Conservation (phyloP, 2,888 invertebrate species). For the Hipparchia semele region DNA sequence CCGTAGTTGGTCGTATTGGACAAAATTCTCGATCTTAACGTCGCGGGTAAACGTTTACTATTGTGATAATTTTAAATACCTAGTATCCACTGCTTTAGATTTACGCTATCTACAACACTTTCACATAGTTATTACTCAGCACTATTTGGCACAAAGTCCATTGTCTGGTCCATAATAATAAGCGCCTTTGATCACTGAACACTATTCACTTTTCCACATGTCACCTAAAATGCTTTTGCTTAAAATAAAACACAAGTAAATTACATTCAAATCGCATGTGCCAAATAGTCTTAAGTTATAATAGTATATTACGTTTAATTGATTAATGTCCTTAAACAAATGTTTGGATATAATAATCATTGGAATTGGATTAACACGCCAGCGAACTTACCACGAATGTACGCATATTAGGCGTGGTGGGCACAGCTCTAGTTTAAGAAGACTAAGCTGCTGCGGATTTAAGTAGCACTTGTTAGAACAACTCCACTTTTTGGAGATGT, state of each 20-base stretch:
- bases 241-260: slow-evolving; percentile 42
- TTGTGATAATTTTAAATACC: neutral
- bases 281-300: slow-evolving; percentile 53
- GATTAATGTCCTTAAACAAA: neutral
- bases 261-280: slow-evolving; percentile 57
- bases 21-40: neutral
- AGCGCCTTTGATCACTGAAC: slow-evolving; percentile 50
- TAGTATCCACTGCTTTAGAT: neutral
- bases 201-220: slow-evolving; percentile 59
- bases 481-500: slow-evolving; percentile 69
- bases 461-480: slow-evolving; percentile 54
- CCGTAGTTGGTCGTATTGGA: neutral
- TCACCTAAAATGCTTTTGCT: slow-evolving; percentile 48
- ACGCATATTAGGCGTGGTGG: slow-evolving; percentile 73
- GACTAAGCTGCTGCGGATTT: slow-evolving; percentile 53
- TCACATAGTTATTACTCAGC: slow-evolving; percentile 24
- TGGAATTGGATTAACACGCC: slow-evolving; percentile 46
- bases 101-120: slow-evolving; percentile 15
- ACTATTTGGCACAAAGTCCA: slow-evolving; percentile 33
- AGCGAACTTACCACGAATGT: slow-evolving; percentile 77
- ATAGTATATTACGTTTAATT: neutral
- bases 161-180: slow-evolving; percentile 13
- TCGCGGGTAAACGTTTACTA: too few species aligned
- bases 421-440: slow-evolving; percentile 49
- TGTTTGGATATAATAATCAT: slow-evolving; percentile 36